Evolutionary conservation across 2,113 vertebrate species (phyloP).

Genomic region (Pluvialis apricaria): DNA sequence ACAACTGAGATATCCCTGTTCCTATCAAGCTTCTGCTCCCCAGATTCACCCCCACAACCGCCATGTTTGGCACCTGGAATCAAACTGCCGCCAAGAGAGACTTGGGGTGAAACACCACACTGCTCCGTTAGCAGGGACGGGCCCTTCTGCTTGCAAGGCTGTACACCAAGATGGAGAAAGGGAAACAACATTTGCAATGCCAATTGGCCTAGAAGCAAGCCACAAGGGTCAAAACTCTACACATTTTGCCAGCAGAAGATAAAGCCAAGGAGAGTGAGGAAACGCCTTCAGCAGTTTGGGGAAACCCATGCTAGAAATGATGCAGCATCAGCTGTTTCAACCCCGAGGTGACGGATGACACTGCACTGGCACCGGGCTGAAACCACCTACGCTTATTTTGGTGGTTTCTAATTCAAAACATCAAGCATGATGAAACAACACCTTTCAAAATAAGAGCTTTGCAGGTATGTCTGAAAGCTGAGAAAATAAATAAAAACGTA

Average conservation of each 20-base stretch:
- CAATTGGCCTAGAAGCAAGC: neutral
- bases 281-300: neutral
- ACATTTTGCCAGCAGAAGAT: neutral
- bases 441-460: neutral
- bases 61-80: neutral
- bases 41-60: neutral
- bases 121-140: accelerated
- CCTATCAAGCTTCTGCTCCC: neutral
- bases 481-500: too few relatives aligned
- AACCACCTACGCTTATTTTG: neutral
- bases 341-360: neutral
- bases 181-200: neutral
- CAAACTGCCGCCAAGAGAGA: neutral
- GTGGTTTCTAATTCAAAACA: neutral
- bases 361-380: neutral
- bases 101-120: neutral
- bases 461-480: neutral
- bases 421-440: neutral
- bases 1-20: neutral
- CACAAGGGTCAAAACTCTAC: accelerated
- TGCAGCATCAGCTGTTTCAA: neutral
- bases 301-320: neutral
- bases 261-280: neutral
- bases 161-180: too few relatives aligned
- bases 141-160: neutral